phyloP scores from a whole-genome alignment of 2,113 vertebrate genomes.

The Nesogale talazaci region DNA sequence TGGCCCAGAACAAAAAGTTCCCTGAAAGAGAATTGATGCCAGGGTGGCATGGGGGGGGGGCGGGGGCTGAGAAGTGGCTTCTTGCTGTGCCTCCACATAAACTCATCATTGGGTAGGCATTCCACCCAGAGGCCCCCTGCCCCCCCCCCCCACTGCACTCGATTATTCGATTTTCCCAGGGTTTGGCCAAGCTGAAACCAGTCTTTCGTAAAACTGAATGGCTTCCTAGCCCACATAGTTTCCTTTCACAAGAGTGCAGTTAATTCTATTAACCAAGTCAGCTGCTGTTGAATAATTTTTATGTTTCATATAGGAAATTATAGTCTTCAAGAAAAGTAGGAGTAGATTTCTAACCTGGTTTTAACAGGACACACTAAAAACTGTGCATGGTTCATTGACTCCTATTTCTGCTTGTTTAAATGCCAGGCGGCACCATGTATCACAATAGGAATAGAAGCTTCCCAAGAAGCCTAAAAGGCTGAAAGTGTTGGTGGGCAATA shows the following conservation, averaged over 20 bases:
- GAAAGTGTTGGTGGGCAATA: not conserved
- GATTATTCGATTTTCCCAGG: not conserved
- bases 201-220: not conserved
- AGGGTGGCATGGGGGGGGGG: not conserved
- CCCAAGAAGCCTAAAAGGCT: not conserved
- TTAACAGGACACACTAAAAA: constrained; percentile 5
- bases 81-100: not conserved
- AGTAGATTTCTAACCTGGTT: constrained; percentile 3
- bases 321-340: constrained; percentile 2
- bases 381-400: not conserved
- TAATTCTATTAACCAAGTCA: constrained; percentile 54
- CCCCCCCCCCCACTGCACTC: not conserved
- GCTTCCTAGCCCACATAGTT: not conserved
- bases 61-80: not conserved
- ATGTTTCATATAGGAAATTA: constrained; percentile 37
- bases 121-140: not conserved
- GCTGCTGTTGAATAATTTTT: constrained; percentile 3
- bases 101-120: not conserved
- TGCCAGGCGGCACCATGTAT: not conserved
- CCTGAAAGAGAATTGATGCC: not conserved
- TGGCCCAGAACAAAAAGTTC: not conserved
- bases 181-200: not conserved
- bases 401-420: constrained; percentile 6
- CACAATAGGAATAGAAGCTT: not conserved
- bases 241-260: not conserved